Base-by-base conservation (phyloP, 2,113 vertebrate genomes). In the Oryzias celebensis region DNA sequence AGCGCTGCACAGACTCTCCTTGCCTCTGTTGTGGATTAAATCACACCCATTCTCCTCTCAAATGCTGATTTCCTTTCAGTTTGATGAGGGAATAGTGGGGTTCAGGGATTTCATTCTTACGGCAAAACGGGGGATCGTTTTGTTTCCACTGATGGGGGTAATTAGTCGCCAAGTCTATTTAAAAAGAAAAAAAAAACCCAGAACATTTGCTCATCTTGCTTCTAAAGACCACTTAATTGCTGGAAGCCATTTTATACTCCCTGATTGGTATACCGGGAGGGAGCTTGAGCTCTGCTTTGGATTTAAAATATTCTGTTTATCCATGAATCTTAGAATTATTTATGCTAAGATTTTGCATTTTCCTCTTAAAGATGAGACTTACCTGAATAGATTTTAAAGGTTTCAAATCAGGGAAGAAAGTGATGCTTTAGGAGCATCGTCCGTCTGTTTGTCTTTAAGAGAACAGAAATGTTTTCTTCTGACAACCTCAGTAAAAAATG, bases 91-190 rank as follows among this genome's bases (percentile, higher is more conserved):
- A 64, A 81, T 83, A 86, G 85, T 73, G 87, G 87, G 80, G 81
- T 79, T 76, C 76, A 68, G 62, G 36, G 71, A 85, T 71, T 67
- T 57, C 67, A 16, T 73, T 78, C 63, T 75, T 45, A 17, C 42
- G 76, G 76, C 71, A 80, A 85, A 82, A 85, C 80, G 55, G 65
- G 44, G 67, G 44, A 78, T 84, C 28, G 48, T 84, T 85, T 85
- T 69, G 54, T 62, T 68, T 72, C 63, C 31, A 14, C 70, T 69
- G 68, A 73, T 63, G 55, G 49, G 59, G 54, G 41, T 82, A 76
- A 83, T 86, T 82, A 83, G 72, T 79, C 55, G 55, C 14, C 0
- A 6, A 68, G 28, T 62, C 49, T 53, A 12, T 41, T 45, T 5
- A 14, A 46, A 43, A 22, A 12, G 26, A 26, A 15, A 16, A 56